A percentile compares a stretch with the other conserved stretches of the same genome.
These are phyloP conservation scores for Odocoileus virginianus DNA, from an alignment of 2,113 vertebrate species.

Conservation along the genomic window DNA sequence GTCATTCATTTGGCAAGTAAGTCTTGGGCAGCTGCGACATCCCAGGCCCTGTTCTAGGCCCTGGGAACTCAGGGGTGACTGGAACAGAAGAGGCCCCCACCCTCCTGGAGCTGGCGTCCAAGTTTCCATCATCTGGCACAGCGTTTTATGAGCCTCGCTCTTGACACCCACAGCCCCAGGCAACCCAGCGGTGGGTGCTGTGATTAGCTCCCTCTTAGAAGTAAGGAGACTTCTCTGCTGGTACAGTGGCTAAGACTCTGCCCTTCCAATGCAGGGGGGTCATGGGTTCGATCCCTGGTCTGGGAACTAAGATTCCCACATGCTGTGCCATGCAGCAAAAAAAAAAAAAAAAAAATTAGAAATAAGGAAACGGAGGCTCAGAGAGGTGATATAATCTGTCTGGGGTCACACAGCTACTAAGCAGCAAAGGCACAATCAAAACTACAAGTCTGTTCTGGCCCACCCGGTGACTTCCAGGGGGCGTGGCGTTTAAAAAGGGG, in stretches of 20 bases:
- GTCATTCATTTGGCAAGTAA: not conserved
- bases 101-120: rapidly evolving
- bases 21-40: not conserved
- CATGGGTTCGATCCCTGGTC: not conserved
- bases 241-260: not conserved
- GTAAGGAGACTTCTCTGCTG: not conserved
- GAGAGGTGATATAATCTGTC: not conserved
- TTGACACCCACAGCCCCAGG: not conserved
- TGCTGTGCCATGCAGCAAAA: not conserved
- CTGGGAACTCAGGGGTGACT: not conserved
- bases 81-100: no score
- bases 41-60: not conserved
- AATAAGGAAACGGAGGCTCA: not conserved
- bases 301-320: not conserved
- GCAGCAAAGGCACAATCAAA: not conserved
- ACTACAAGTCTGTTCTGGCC: not conserved
- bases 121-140: not conserved
- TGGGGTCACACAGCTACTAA: not conserved
- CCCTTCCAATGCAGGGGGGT: not conserved
- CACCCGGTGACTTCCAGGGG: not conserved
- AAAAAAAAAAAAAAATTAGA: not conserved
- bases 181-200: not conserved
- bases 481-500: rapidly evolving
- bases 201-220: not conserved
- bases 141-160: not conserved